Base-by-base conservation (phyloP, 1,140 invertebrate species). In the Drosophila seguyi region DNA sequence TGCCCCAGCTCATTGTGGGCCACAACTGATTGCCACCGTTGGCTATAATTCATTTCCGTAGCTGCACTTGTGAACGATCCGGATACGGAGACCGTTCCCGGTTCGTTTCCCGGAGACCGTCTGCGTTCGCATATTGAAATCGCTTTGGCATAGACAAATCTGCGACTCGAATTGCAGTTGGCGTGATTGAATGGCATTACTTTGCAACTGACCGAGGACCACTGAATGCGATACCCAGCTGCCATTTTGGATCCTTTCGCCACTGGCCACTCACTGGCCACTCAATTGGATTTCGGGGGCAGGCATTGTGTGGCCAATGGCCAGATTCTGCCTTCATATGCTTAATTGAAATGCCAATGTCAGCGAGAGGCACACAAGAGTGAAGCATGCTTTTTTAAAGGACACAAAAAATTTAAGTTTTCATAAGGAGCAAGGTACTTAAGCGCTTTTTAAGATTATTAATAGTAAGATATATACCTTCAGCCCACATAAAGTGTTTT, bases 251-350 rank as follows among this genome's bases (percentile, higher is more conserved):
- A 47, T 47, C 39, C 39, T 38, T 34, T 55, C 56, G 13, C 60
- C 58, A 74, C 1, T 68, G 60, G 31, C 60, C 74, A 53, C 31
- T 53, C 18, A 53, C 50, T 53, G 31, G 22, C 31, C 50, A 78
- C 58, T 73, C 79, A 68, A 82, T 82, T 82, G 79, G 66, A 72
- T 59, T 74, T 45, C 62, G 36, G 39, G 59, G 66, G 38, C 50
- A 29, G 18, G 41, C 72, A 75, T 65, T 81, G 65, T 80, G 78
- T 75, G 55, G 41, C 29, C 20, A 60, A 42, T 67, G 66, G 36
- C 25, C 47, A n/a, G 38, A 44, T 6, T 39, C 27, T 34, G 47
- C 34, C 44, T 48, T 77, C 53, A 73, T 67, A 76, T 67, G 66
- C 66, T 73, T 81, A 77, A 82, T 82, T 81, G 74, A 73, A 81